Evolutionary conservation across 2,888 invertebrate genomes (phyloP), one percentile per base, ranked within the genome.

Genomic region (Tillus elongatus): DNA sequence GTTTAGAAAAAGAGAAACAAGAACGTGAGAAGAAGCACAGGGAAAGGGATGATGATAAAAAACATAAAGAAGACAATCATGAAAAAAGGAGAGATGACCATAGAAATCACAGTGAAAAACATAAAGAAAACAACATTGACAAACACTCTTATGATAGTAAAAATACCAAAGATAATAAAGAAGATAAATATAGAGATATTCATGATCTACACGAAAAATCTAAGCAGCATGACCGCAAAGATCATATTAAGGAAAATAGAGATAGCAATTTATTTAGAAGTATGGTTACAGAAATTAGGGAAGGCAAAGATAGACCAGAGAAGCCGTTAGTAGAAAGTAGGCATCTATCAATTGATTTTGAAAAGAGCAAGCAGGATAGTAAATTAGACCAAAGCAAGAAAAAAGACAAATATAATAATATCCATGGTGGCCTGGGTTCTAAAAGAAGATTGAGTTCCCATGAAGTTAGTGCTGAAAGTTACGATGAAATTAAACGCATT

Each of bases 381-480:
- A 30, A 57, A 49, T 39, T 46, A 45, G 27, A 50, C 37, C 14
- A 60, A 53, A 47, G 47, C 53, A 4, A 56, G 47, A 33, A 74
- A 75, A 76, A 77, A 61, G 77, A 78, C 53, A 68, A 76, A 30
- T 67, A 74, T 38, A 77, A 73, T 58, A 75, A 74, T 58, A 64
- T 77, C 47, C 78, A 79, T 3, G 75, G 78, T 2, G 72, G 72
- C 40, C 72, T 81, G 15, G 75, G 79, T 1, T 68, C 72, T 38
- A 88, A 88, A 63, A 71, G 88, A 34, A 73, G 87, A 41, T 74
- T 84, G 54, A 86, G 86, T 45, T 82, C 82, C 1, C 86, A 87
- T 58, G 87, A 87, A 40, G n/a, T n/a, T n/a, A 74, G 73, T 52
- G 14, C 40, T 3, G 50, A 74, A 75, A 47, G 66, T 66, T 35